phyloP scores from a whole-genome alignment of 2,797 vertebrate genomes.

The Hypotaenidia philippensis region DNA sequence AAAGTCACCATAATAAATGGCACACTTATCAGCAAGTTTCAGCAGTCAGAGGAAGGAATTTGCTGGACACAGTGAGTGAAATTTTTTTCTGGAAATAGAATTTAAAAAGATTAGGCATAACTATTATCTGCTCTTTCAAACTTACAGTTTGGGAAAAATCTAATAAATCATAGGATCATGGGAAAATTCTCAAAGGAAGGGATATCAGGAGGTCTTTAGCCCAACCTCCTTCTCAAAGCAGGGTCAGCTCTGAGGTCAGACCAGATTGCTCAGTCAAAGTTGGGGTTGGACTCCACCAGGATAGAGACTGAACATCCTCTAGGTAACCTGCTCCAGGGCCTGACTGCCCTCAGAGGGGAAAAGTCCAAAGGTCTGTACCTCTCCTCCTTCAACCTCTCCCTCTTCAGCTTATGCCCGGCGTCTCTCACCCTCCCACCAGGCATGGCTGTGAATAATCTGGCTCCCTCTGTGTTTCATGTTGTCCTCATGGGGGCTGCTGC shows the following conservation, averaged over 20 bases:
- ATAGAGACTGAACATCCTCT: not conserved
- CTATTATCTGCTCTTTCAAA: slow-evolving; percentile 6
- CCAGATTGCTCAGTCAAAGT: not conserved
- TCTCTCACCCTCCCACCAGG: not conserved
- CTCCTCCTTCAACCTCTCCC: not conserved
- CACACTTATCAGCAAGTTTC: slow-evolving; percentile 26
- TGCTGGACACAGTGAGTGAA: not conserved
- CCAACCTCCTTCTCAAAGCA: not conserved
- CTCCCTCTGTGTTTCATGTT: not conserved
- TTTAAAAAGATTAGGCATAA: slow-evolving; percentile 17
- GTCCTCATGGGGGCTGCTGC: not conserved
- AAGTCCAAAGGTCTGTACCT: not conserved
- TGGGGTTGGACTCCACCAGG: not conserved
- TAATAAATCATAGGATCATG: not conserved
- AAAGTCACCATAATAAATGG: slow-evolving; percentile 18
- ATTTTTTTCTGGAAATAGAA: slow-evolving; percentile 1
- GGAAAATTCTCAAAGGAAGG: not conserved
- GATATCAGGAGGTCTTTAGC: not conserved
- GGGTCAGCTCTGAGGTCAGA: not conserved
- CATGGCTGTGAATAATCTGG: not conserved
- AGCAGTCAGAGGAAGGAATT: slow-evolving; percentile 35
- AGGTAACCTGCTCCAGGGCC: not conserved
- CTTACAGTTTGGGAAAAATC: not conserved
- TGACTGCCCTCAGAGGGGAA: not conserved
- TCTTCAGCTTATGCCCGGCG: not conserved